Base-by-base conservation (phyloP, 2,113 vertebrate species). In the Alosa alosa region DNA sequence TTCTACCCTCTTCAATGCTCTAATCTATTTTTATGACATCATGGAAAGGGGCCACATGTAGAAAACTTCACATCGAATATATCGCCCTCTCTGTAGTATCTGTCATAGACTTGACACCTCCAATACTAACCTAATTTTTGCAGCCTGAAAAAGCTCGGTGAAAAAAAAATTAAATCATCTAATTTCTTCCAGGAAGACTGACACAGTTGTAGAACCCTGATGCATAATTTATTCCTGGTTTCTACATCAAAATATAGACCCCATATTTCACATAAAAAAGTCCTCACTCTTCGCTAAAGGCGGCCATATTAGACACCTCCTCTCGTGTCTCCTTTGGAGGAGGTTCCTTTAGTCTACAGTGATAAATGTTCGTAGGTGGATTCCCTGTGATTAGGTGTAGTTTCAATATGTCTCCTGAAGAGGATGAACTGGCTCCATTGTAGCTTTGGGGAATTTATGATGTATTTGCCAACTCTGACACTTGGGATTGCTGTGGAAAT, bases 101-200 rank as follows among this genome's bases (percentile, higher is more conserved):
- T n/a, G 57, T 47, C 83, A 82, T 46, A 36, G 31, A 31, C 55
- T 8, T 11, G 25, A 47, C 72, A 82, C 50, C 60, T 82, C 72
- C 68, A 57, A 49, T 85, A 72, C 49, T 85, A 85, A 88, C 82
- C 82, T 31, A 45, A 81, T 81, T 81, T 44, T 78, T 60, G 25
- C 25, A 52, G 47, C 36, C 81, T 86, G 31, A 49, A 46, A 47
- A 55, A 55, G 39, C 81, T 39, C 25, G n/a, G 15, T 11, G 4
- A 0, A 17, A 17, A 78, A 41, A 84, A 60, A 82, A 84, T 86
- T 83, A 36, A 81, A 83, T 84, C 84, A 68, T 36, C 15, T 78
- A 81, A 18, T 15, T 0, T 15, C 52, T 82, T 57, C 44, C 17
- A 36, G n/a, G 72, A 31, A 78, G 72, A 39, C 31, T 78, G 72